Evolutionary conservation across 2,888 invertebrate species (phyloP).

Genomic region (Pharmacophagus antenor): DNA sequence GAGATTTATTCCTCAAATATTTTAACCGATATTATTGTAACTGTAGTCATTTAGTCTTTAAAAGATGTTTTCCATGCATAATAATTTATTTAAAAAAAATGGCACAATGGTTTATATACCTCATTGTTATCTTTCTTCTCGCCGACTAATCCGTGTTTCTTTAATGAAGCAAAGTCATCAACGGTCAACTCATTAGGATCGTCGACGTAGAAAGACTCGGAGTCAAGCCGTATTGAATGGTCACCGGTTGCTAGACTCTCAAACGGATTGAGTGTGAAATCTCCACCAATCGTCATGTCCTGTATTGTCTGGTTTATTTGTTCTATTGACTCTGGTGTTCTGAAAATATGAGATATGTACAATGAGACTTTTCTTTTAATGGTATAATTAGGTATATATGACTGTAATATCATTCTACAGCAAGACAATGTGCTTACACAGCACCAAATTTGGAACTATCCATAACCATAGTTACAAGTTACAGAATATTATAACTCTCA

Average conservation of each 20-base stretch:
- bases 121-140: slow-evolving; percentile 70
- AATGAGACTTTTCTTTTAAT: background rate
- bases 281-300: slow-evolving; percentile 76
- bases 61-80: background rate
- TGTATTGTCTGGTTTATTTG: slow-evolving; percentile 77
- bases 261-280: slow-evolving; percentile 71
- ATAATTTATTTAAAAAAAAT: background rate
- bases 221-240: slow-evolving; percentile 67
- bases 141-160: slow-evolving; percentile 66
- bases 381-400: too few relatives aligned
- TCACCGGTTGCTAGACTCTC: slow-evolving; percentile 60
- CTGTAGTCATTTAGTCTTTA: background rate
- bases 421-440: too few relatives aligned
- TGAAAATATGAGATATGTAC: slow-evolving; percentile 35
- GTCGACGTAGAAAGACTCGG: slow-evolving; percentile 66
- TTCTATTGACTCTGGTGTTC: slow-evolving; percentile 68
- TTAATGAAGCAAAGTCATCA: slow-evolving; percentile 72
- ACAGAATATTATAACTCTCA: too few relatives aligned
- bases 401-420: too few relatives aligned
- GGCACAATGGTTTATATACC: slow-evolving; percentile 43
- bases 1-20: too few relatives aligned
- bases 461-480: too few relatives aligned
- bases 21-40: background rate
- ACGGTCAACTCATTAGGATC: slow-evolving; percentile 66
- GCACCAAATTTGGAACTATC: too few relatives aligned